A percentile compares a stretch with the other conserved stretches of the same genome.
Conservation (phyloP, 2,797 vertebrate genomes). For the Myotis findleyi region DNA sequence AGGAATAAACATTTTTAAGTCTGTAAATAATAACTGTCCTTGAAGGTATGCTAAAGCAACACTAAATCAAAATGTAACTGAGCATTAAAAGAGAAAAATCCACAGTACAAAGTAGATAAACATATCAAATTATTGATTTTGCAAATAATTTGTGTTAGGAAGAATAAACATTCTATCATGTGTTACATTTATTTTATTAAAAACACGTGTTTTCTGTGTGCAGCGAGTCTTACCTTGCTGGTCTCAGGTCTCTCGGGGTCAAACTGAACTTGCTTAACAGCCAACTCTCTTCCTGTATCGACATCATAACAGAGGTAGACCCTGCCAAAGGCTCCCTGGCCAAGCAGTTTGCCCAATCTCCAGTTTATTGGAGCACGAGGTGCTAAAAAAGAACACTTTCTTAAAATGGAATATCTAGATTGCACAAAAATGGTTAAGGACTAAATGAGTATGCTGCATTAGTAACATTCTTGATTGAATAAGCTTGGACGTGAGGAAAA, state of each 20-base stretch:
- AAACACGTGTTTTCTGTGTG: neutral
- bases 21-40: neutral
- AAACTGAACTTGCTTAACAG: conserved; percentile 99
- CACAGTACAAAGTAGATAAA: neutral
- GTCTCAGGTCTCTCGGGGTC: conserved; percentile 98
- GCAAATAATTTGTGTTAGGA: conserved; percentile 46
- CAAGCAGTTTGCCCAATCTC: conserved; percentile 97
- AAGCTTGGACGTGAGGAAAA: conserved; percentile 68
- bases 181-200: neutral
- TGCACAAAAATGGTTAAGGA: conserved; percentile 59
- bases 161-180: neutral
- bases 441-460: conserved; percentile 56
- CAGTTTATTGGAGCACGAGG: conserved; percentile 98
- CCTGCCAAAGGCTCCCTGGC: conserved; percentile 97
- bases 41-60: neutral
- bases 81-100: conserved; percentile 47
- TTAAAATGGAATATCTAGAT: conserved; percentile 49
- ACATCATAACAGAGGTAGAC: conserved; percentile 98
- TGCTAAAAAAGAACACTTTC: conserved; percentile 89
- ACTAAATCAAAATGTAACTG: conserved; percentile 10
- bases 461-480: conserved; percentile 5
- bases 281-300: conserved; percentile 97
- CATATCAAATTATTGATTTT: neutral
- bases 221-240: conserved; percentile 92
- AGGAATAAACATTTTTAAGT: conserved; percentile 52